phyloP scores from a whole-genome alignment of 2,113 vertebrate genomes.

The Dolichallabes microphthalmus region DNA sequence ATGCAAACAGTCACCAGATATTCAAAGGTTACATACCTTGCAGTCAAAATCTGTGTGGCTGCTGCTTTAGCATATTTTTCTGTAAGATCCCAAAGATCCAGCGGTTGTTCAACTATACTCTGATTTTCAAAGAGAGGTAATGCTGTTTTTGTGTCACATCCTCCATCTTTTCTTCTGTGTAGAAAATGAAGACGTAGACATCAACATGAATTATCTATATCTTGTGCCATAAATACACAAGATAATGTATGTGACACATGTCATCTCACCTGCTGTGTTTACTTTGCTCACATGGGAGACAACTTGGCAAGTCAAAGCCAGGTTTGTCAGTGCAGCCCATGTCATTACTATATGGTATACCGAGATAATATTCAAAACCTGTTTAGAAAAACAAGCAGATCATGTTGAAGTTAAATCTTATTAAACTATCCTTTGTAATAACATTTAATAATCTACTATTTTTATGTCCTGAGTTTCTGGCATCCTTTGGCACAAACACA shows the following conservation, averaged over 20 bases:
- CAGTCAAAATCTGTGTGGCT: slow-evolving; percentile 70
- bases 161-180: slow-evolving; percentile 51
- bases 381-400: slow-evolving; percentile 40
- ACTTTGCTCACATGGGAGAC: slow-evolving; percentile 71
- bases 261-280: slow-evolving; percentile 34
- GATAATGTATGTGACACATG: background rate
- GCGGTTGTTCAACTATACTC: slow-evolving; percentile 84
- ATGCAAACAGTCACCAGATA: background rate
- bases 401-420: background rate
- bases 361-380: slow-evolving; percentile 94
- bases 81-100: slow-evolving; percentile 79
- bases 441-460: background rate
- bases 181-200: slow-evolving; percentile 5
- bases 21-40: slow-evolving; percentile 71
- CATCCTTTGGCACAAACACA: background rate
- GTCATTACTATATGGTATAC: slow-evolving; percentile 94
- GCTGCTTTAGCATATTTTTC: slow-evolving; percentile 74
- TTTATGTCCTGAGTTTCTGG: background rate
- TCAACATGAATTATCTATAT: background rate
- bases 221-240: background rate
- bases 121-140: slow-evolving; percentile 88
- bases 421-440: background rate
- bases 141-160: slow-evolving; percentile 77
- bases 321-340: slow-evolving; percentile 93
- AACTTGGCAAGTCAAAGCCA: slow-evolving; percentile 81